Percentiles rank a stretch among this genome's conserved stretches.
phyloP scores from a whole-genome alignment of 2,888 invertebrate species.

The Lathronympha strigana region DNA sequence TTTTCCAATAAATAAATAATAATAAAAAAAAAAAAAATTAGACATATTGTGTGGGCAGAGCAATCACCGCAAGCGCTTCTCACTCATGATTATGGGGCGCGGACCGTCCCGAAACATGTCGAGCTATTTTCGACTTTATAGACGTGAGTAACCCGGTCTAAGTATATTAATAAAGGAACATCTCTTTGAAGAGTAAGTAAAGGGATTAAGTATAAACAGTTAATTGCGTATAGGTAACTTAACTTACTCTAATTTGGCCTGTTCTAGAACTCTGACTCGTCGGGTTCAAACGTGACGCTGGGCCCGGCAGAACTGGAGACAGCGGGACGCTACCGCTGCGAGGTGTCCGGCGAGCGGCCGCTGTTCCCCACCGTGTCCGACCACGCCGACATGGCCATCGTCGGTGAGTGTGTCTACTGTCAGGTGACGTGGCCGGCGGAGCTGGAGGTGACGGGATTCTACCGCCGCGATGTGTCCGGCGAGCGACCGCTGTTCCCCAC shows the following conservation, averaged over 20 bases:
- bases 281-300: conserved; percentile 84
- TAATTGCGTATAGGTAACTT: too few species aligned
- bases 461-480: conserved; percentile 89
- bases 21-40: too few species aligned
- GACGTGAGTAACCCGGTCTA: too few species aligned
- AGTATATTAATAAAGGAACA: too few species aligned
- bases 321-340: conserved; percentile 88
- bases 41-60: too few species aligned
- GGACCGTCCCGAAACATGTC: too few species aligned
- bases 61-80: too few species aligned
- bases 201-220: too few species aligned
- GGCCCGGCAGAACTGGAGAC: conserved; percentile 85
- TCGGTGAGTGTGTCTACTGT: conserved; percentile 77
- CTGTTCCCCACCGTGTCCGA: conserved; percentile 88
- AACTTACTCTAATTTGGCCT: conserved; percentile 12
- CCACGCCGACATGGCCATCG: conserved; percentile 87
- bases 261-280: conserved; percentile 80
- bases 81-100: too few species aligned
- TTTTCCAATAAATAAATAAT: too few species aligned
- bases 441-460: conserved; percentile 86
- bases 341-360: conserved; percentile 89
- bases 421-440: conserved; percentile 85
- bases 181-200: too few species aligned
- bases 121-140: too few species aligned
- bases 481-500: conserved; percentile 89